A percentile compares a stretch with the other conserved stretches of the same genome.
Evolutionary conservation across 2,797 vertebrate genomes (phyloP).

Genomic region (Tokudaia tokunoshimensis): DNA sequence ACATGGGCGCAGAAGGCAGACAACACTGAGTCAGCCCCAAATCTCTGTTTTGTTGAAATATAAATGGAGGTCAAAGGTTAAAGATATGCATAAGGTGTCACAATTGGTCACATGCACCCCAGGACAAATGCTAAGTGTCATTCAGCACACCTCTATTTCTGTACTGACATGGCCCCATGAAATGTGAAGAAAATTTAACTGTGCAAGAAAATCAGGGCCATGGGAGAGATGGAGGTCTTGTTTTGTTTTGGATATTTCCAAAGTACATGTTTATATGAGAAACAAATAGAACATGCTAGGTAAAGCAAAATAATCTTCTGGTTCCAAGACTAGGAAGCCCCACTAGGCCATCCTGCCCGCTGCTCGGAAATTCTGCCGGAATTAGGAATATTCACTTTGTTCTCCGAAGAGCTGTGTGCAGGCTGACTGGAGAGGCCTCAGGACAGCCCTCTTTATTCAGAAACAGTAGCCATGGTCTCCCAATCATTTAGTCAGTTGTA

Average conservation of each 20-base stretch:
- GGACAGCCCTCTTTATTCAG: constrained; percentile 26
- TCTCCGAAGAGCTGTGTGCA: neutral
- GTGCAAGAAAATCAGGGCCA: neutral
- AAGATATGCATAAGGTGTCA: constrained; percentile 4
- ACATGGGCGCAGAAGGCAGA: neutral
- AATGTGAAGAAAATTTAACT: neutral
- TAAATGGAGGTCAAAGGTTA: neutral
- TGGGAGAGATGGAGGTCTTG: neutral
- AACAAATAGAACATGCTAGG: neutral
- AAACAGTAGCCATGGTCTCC: neutral
- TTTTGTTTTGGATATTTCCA: neutral
- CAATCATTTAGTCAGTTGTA: neutral
- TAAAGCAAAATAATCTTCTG: neutral
- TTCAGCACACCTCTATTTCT: neutral
- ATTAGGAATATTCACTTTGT: neutral
- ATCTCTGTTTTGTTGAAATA: constrained; percentile 6
- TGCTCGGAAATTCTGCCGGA: neutral
- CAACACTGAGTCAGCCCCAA: neutral
- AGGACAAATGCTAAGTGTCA: neutral
- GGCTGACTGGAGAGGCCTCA: neutral
- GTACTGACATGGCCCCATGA: neutral
- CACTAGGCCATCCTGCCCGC: neutral
- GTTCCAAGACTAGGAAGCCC: neutral
- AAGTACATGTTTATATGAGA: neutral
- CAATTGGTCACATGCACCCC: neutral